phyloP scores from a whole-genome alignment of 1,140 invertebrate species.

The Galleria mellonella region DNA sequence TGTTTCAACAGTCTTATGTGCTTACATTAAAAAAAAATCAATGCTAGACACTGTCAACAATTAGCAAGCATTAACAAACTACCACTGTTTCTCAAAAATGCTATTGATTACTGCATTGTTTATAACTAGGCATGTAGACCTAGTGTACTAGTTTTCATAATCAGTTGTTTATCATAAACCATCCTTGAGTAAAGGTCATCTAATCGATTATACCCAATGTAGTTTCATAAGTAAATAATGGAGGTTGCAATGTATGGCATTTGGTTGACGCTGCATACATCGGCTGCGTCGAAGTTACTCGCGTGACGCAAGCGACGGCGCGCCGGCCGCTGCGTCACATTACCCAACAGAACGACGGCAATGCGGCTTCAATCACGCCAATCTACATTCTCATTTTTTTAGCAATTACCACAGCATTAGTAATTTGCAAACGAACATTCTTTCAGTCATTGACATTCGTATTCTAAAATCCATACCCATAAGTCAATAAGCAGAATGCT shows the following conservation, averaged over 20 bases:
- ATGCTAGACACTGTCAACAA: neutral
- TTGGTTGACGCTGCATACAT: no score
- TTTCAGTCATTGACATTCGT: slow-evolving; percentile 4
- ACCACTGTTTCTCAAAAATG: no score
- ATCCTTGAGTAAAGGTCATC: neutral
- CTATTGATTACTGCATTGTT: no score
- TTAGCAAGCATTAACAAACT: no score
- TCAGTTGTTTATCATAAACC: no score
- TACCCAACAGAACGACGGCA: slow-evolving; percentile 36
- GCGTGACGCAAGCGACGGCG: slow-evolving; percentile 28
- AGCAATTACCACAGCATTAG: no score
- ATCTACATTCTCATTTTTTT: slow-evolving; percentile 27
- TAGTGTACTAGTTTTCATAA: no score
- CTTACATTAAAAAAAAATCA: slow-evolving; percentile 2
- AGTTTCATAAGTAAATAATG: slow-evolving; percentile 10
- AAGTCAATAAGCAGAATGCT: no score
- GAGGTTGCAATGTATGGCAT: slow-evolving; percentile 2
- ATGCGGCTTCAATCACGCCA: slow-evolving; percentile 38
- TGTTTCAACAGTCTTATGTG: neutral
- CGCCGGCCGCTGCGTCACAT: slow-evolving; percentile 2
- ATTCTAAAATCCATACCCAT: no score
- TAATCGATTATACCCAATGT: neutral
- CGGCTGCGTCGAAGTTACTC: no score
- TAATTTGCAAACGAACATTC: neutral
- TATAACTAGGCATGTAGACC: no score